A percentile compares a stretch with the other conserved stretches of the same genome.
Evolutionary conservation across 2,113 vertebrate genomes (phyloP).

Genomic region (Silurus meridionalis): DNA sequence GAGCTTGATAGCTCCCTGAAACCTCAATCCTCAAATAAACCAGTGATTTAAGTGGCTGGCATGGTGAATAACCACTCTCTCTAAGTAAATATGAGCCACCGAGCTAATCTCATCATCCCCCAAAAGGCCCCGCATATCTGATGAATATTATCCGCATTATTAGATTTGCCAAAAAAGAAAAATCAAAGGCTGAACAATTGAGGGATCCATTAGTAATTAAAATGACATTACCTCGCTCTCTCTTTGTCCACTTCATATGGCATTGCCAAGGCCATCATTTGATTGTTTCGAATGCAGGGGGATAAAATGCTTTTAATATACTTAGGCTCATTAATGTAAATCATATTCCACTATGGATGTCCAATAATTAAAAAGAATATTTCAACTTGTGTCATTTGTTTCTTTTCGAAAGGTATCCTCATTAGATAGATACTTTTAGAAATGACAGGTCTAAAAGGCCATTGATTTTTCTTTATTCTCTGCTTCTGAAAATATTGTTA

Average conservation of each 20-base stretch:
- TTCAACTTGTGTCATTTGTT: conserved; percentile 75
- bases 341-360: conserved; percentile 83
- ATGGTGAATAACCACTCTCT: conserved; percentile 64
- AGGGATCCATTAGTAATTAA: conserved; percentile 78
- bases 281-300: conserved; percentile 72
- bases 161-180: conserved; percentile 72
- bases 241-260: conserved; percentile 59
- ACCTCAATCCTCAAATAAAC: conserved; percentile 70
- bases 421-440: conserved; percentile 73
- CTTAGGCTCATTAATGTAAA: conserved; percentile 84
- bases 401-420: conserved; percentile 70
- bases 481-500: conserved; percentile 72
- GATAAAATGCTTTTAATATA: conserved; percentile 81
- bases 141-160: conserved; percentile 75
- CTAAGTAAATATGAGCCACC: conserved; percentile 60
- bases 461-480: conserved; percentile 72
- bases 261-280: conserved; percentile 74
- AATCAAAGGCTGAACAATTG: conserved; percentile 74
- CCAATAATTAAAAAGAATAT: conserved; percentile 83
- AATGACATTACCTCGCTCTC: conserved; percentile 68
- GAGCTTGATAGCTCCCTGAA: conserved; percentile 48
- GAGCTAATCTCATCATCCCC: conserved; percentile 66
- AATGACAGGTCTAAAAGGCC: conserved; percentile 71
- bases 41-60: conserved; percentile 57
- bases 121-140: conserved; percentile 65